Evolutionary conservation across 2,888 invertebrate species (phyloP).

Genomic region (Mactromeris polynyma): DNA sequence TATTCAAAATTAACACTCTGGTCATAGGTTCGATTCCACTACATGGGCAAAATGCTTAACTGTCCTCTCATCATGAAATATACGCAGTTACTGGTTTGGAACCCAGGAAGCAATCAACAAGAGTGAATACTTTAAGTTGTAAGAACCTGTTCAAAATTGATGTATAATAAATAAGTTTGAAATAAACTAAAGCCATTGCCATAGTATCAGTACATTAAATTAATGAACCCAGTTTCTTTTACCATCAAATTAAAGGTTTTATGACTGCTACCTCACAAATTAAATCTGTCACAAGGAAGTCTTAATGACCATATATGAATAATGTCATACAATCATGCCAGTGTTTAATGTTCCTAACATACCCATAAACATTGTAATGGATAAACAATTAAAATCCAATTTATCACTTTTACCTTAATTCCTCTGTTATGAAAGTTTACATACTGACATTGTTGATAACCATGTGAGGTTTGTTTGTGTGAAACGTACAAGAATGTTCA

Average conservation of each 20-base stretch:
- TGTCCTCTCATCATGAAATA: too few relatives aligned
- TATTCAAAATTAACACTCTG: too few relatives aligned
- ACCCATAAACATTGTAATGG: background rate
- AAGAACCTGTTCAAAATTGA: too few relatives aligned
- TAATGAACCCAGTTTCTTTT: background rate
- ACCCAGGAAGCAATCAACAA: too few relatives aligned
- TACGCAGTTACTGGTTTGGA: too few relatives aligned
- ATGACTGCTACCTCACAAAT: background rate
- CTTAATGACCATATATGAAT: background rate
- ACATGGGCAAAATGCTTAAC: too few relatives aligned
- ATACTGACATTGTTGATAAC: background rate
- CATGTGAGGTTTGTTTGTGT: background rate
- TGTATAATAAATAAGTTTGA: too few relatives aligned
- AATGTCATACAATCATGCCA: background rate
- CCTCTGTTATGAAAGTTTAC: conserved; percentile 12
- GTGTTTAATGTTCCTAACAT: background rate
- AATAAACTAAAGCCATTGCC: too few relatives aligned
- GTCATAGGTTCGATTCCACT: too few relatives aligned
- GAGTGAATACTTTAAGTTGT: too few relatives aligned
- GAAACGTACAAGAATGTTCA: background rate
- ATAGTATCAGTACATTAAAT: background rate
- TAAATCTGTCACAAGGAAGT: background rate
- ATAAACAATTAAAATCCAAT: conserved; percentile 7
- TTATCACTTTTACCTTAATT: background rate
- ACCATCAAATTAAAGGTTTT: conserved; percentile 6